Conservation (phyloP, 2,888 invertebrate genomes). For the Tenthredo distinguenda region DNA sequence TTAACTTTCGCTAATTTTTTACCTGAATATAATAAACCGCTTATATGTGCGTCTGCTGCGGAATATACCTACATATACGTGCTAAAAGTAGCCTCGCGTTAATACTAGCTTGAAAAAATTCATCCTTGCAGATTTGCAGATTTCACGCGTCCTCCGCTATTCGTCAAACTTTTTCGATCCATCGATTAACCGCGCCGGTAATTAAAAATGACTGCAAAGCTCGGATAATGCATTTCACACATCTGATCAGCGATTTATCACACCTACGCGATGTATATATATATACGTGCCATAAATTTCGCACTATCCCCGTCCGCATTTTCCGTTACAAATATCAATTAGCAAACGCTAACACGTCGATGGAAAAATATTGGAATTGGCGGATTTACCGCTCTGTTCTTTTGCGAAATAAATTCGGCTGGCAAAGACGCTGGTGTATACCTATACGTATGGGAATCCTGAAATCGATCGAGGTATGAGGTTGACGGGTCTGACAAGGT, state of each 20-base stretch:
- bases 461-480: constrained; percentile 35
- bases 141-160: neutral
- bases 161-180: neutral
- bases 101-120: neutral
- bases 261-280: neutral
- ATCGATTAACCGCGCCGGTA: neutral
- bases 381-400: neutral
- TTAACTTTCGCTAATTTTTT: neutral
- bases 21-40: neutral
- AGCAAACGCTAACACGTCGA: neutral
- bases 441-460: neutral
- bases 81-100: neutral
- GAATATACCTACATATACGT: too few relatives aligned
- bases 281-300: constrained; percentile 16
- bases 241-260: neutral
- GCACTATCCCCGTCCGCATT: neutral
- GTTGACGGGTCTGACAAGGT: constrained; percentile 8
- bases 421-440: neutral
- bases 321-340: constrained; percentile 38
- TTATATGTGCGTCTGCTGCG: neutral
- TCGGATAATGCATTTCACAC: neutral
- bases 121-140: neutral
- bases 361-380: constrained; percentile 21
- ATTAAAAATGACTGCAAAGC: neutral
- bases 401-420: neutral